Percentiles rank a stretch among this genome's conserved stretches.
Evolutionary conservation across 2,888 invertebrate species (phyloP).

Genomic region (Xylota sylvarum): DNA sequence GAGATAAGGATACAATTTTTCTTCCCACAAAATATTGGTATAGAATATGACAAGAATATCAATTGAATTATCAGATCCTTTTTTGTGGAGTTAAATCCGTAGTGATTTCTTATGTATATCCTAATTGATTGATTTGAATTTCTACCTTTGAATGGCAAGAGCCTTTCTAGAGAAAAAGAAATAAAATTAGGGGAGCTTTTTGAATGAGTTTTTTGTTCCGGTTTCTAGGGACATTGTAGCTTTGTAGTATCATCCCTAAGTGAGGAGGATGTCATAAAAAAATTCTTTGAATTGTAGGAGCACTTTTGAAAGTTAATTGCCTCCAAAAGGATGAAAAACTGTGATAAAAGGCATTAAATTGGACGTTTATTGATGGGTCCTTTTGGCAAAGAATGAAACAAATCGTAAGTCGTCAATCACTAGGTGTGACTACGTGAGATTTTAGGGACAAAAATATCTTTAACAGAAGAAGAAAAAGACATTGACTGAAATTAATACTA

Average conservation of each 20-base stretch:
- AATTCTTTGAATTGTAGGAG: neutral
- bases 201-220: neutral
- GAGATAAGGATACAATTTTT: neutral
- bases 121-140: conserved; percentile 6
- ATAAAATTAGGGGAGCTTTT: neutral
- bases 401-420: neutral
- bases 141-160: neutral
- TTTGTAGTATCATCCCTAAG: neutral
- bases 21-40: neutral
- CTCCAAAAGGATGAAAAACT: neutral
- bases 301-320: conserved; percentile 2
- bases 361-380: neutral
- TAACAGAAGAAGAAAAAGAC: neutral
- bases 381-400: neutral
- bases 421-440: neutral
- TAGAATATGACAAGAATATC: neutral
- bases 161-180: neutral
- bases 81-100: neutral
- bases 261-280: neutral
- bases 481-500: too few species aligned
- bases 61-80: neutral
- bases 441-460: neutral
- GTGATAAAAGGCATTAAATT: neutral
- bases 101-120: neutral
- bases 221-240: neutral